A percentile compares a stretch with the other conserved stretches of the same genome.
Conservation (phyloP, 2,888 invertebrate species). For the Acanthosepion lycidas region DNA sequence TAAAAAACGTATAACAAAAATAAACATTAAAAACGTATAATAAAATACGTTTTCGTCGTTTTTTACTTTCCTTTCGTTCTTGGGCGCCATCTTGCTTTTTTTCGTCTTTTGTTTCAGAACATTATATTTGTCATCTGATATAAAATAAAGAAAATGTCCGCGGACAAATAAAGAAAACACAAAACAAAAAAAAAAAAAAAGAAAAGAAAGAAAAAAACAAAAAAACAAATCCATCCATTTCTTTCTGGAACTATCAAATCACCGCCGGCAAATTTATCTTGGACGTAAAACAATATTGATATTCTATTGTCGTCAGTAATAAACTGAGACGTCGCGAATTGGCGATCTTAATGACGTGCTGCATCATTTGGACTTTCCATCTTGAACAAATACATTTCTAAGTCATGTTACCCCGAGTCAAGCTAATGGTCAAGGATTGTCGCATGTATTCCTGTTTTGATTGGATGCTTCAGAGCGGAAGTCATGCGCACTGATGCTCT, state of each 20-base stretch:
- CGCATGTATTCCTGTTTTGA: not conserved
- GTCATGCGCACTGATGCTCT: not conserved
- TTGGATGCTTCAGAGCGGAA: not conserved
- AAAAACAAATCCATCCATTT: not conserved
- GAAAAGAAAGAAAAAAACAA: not conserved
- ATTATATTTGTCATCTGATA: constrained; percentile 11
- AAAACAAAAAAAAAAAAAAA: not conserved
- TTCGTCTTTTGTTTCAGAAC: not conserved
- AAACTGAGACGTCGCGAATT: not conserved
- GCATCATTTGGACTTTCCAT: not conserved
- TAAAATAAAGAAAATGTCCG: not conserved
- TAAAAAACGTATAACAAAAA: too few species aligned
- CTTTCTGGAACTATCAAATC: constrained; percentile 4
- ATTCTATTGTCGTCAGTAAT: not conserved
- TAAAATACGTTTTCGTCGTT: not conserved
- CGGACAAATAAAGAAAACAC: not conserved
- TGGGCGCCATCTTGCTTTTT: not conserved
- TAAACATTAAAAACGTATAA: too few species aligned
- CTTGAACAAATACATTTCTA: not conserved
- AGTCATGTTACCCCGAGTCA: not conserved
- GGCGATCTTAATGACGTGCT: not conserved
- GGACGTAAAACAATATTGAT: constrained; percentile 23
- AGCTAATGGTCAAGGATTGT: not conserved
- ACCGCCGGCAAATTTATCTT: not conserved
- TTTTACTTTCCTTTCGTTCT: not conserved